Evolutionary conservation across 1,140 invertebrate species (phyloP).

Genomic region (Drosophila lacertosa): DNA sequence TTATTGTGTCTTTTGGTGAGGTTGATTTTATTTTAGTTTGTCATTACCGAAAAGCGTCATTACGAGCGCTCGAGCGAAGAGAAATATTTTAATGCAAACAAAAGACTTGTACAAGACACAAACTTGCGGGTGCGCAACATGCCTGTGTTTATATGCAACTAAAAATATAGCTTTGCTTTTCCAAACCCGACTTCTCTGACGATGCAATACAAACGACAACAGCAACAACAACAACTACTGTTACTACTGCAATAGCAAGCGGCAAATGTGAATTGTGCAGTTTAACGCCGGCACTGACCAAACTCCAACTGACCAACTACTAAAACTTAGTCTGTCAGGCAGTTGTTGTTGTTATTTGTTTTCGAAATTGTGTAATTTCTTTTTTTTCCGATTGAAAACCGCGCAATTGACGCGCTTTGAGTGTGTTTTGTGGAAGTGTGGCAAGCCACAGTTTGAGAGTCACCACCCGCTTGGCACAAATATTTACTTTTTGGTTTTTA

Average conservation of each 20-base stretch:
- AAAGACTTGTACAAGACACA: conserved; percentile 71
- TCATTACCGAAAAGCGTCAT: too few relatives aligned
- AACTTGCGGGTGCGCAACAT: conserved; percentile 51
- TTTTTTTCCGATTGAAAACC: conserved; percentile 26
- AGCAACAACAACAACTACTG: conserved; percentile 43
- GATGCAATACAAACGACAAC: too few relatives aligned
- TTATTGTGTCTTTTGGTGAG: conserved; percentile 22
- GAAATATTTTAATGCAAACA: conserved; percentile 51
- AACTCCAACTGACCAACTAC: conserved; percentile 50
- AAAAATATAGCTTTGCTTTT: conserved; percentile 11
- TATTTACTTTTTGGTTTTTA: conserved; percentile 26
- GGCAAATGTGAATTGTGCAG: conserved; percentile 55
- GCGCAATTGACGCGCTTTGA: conserved; percentile 4
- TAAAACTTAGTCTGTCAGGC: conserved; percentile 45
- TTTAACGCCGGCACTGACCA: conserved; percentile 51
- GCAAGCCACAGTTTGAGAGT: conserved; percentile 36
- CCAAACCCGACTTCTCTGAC: conserved; percentile 12
- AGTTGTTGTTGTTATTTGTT: conserved; percentile 23
- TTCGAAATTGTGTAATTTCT: conserved; percentile 35
- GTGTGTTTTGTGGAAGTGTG: conserved; percentile 2
- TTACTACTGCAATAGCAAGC: conserved; percentile 13
- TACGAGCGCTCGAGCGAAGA: conserved; percentile 37
- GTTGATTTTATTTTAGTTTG: conserved; percentile 16
- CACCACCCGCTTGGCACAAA: conserved; percentile 18
- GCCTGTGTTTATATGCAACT: conserved; percentile 14